These are phyloP conservation scores for Asbolus verrucosus DNA, from an alignment of 1,140 invertebrate genomes.

Conservation along the genomic window DNA sequence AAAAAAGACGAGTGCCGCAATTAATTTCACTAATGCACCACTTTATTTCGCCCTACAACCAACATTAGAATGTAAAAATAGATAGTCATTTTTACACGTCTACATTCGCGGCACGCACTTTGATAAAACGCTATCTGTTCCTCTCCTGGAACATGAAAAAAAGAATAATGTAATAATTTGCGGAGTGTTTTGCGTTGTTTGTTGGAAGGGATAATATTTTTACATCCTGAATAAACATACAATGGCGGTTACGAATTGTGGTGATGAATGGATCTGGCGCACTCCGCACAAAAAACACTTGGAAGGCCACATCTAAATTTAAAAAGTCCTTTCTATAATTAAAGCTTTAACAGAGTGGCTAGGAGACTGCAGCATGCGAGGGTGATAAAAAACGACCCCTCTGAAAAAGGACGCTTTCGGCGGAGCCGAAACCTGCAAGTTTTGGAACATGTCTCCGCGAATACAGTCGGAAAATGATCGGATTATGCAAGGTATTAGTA, in stretches of 20 bases:
- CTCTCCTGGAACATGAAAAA: conserved; percentile 28
- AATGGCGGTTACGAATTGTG: conserved; percentile 28
- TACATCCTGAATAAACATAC: conserved; percentile 44
- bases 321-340: conserved; percentile 24
- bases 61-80: conserved; percentile 50
- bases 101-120: conserved; percentile 36
- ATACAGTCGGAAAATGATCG: conserved; percentile 1
- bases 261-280: conserved; percentile 33
- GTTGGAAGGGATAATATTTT: conserved; percentile 42
- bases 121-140: conserved; percentile 48
- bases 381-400: not conserved
- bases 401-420: too few species aligned
- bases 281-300: conserved; percentile 16
- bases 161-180: conserved; percentile 46
- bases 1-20: conserved; percentile 31
- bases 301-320: conserved; percentile 20
- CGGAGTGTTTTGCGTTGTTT: conserved; percentile 44
- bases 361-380: not conserved
- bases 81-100: conserved; percentile 48
- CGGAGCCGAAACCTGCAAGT: too few species aligned
- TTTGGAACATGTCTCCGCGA: conserved; percentile 1
- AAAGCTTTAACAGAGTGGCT: not conserved
- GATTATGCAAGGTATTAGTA: conserved; percentile 40
- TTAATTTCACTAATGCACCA: conserved; percentile 50
- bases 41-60: conserved; percentile 43